phyloP scores from a whole-genome alignment of 1,140 invertebrate genomes.

The Polyergus mexicanus region DNA sequence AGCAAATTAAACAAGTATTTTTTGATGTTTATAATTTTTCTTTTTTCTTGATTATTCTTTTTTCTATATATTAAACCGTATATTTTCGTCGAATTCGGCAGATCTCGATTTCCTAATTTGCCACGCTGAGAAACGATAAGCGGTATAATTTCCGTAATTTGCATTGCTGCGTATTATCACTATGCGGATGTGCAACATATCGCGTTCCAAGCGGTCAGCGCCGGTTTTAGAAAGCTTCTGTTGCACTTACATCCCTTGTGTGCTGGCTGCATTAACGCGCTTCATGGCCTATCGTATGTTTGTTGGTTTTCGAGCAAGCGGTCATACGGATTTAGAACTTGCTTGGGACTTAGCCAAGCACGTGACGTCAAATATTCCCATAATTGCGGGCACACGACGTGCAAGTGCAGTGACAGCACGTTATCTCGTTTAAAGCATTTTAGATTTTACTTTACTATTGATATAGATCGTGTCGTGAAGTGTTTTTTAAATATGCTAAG shows the following conservation, averaged over 20 bases:
- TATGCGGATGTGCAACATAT: slow-evolving; percentile 44
- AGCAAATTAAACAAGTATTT: too few species aligned
- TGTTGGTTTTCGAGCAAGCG: slow-evolving; percentile 51
- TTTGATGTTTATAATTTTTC: too few species aligned
- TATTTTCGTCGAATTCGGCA: background rate
- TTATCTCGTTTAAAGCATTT: slow-evolving; percentile 18
- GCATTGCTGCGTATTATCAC: slow-evolving; percentile 2
- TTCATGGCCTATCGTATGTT: slow-evolving; percentile 53
- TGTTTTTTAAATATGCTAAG: background rate
- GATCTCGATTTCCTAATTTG: background rate
- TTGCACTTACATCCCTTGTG: slow-evolving; percentile 32
- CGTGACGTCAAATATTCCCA: slow-evolving; percentile 53
- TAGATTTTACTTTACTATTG: background rate
- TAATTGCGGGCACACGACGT: slow-evolving; percentile 32
- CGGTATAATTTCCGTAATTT: background rate
- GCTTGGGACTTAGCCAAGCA: slow-evolving; percentile 57
- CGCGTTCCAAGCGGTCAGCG: slow-evolving; percentile 38
- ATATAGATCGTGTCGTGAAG: background rate
- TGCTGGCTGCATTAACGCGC: slow-evolving; percentile 7
- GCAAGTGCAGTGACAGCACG: background rate
- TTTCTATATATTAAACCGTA: background rate
- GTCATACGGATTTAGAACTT: slow-evolving; percentile 59
- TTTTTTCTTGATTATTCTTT: background rate
- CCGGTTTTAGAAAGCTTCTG: slow-evolving; percentile 51
- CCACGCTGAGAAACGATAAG: background rate